These are phyloP conservation scores for Lamprotornis superbus DNA, from an alignment of 2,113 vertebrate genomes.

Conservation along the genomic window DNA sequence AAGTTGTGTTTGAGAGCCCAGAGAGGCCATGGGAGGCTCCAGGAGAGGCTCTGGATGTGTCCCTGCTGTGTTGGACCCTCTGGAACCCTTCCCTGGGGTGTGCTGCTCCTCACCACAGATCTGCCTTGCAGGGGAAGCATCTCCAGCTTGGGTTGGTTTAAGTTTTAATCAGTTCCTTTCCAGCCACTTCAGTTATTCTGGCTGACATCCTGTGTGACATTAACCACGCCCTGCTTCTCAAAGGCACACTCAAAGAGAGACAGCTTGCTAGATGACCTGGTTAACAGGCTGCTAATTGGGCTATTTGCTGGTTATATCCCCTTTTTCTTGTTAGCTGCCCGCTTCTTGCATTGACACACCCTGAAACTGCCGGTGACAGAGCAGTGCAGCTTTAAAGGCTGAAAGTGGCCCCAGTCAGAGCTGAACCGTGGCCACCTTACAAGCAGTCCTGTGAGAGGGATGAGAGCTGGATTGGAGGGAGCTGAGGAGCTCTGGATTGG, in stretches of 20 bases:
- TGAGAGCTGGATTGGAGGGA: neutral
- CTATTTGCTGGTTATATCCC: neutral
- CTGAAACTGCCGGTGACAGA: neutral
- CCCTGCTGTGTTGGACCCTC: fast-evolving
- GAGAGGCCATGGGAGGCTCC: neutral
- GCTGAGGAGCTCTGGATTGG: neutral
- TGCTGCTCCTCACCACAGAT: neutral
- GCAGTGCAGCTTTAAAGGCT: fast-evolving
- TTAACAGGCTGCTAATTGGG: neutral
- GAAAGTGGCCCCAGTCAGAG: fast-evolving
- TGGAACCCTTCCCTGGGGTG: neutral
- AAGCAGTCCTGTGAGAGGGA: fast-evolving
- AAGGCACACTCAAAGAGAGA: neutral
- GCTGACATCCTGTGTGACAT: neutral
- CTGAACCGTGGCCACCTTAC: fast-evolving
- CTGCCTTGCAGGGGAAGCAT: neutral
- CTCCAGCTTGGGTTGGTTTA: neutral
- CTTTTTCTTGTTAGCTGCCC: neutral
- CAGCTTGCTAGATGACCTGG: neutral
- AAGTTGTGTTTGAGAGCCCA: neutral
- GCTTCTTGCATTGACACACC: neutral
- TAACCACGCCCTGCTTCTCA: neutral
- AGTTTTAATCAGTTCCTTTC: neutral
- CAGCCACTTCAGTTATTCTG: neutral
- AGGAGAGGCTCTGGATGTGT: neutral